Percentiles rank a stretch among this genome's conserved stretches.
Conservation (phyloP, 2,888 invertebrate genomes). For the Cosmia trapezina region DNA sequence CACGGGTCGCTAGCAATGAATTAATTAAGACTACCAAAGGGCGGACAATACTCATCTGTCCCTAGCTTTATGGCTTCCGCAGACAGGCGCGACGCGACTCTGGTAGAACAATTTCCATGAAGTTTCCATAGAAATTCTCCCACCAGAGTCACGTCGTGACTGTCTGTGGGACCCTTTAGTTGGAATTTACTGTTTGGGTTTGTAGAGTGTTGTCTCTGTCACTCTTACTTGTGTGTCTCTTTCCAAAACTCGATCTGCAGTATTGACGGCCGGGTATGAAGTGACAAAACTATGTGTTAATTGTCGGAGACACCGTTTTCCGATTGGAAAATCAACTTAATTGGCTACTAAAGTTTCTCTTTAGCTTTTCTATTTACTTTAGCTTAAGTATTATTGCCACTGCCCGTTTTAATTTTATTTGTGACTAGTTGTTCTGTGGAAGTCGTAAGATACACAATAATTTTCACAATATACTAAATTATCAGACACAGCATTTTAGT, state of each 20-base stretch:
- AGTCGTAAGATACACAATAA: too few relatives aligned
- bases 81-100: not conserved
- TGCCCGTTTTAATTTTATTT: slow-evolving; percentile 8
- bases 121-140: not conserved
- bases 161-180: not conserved
- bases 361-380: slow-evolving; percentile 33
- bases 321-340: slow-evolving; percentile 41
- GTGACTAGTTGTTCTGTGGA: too few relatives aligned
- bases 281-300: slow-evolving; percentile 43
- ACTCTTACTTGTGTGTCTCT: not conserved
- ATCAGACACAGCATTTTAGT: too few relatives aligned
- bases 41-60: slow-evolving; percentile 7
- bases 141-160: not conserved
- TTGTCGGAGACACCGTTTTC: slow-evolving; percentile 38
- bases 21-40: slow-evolving; percentile 36
- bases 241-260: slow-evolving; percentile 2
- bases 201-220: slow-evolving; percentile 1
- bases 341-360: slow-evolving; percentile 39
- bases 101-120: not conserved
- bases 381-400: not conserved
- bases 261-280: not conserved
- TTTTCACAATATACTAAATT: too few relatives aligned
- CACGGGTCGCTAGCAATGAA: slow-evolving; percentile 37
- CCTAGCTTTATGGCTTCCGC: slow-evolving; percentile 1
- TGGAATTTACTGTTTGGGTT: not conserved